Evolutionary conservation across 2,797 vertebrate genomes (phyloP).

Genomic region (Coregonus suidteri): DNA sequence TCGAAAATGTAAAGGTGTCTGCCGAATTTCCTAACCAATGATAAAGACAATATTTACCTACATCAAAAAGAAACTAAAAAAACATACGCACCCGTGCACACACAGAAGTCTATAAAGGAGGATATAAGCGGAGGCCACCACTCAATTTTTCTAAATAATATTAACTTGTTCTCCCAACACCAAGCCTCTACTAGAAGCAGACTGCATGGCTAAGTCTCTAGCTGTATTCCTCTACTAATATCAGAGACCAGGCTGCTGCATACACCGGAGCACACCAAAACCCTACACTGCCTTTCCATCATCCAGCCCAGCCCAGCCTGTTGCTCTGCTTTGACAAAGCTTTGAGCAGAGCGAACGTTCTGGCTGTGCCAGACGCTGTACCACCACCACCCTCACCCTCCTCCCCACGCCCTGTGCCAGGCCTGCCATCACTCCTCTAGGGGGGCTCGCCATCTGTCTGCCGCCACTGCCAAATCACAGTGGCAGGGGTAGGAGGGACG

Average conservation of each 20-base stretch:
- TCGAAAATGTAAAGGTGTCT: too few species aligned
- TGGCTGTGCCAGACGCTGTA: not conserved
- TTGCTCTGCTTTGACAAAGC: not conserved
- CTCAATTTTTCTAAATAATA: too few species aligned
- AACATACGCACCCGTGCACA: constrained; percentile 21
- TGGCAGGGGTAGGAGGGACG: constrained; percentile 50
- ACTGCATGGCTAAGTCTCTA: not conserved
- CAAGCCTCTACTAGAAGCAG: too few species aligned
- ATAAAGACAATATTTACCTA: too few species aligned
- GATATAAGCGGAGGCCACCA: too few species aligned
- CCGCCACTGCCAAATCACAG: constrained; percentile 72
- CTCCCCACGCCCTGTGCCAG: constrained; percentile 4
- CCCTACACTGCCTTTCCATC: too few species aligned
- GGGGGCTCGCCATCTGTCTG: constrained; percentile 74
- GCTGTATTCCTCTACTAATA: not conserved
- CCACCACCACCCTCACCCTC: not conserved
- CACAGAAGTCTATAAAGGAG: constrained; percentile 16
- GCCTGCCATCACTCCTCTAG: constrained; percentile 62
- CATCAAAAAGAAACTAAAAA: too few species aligned
- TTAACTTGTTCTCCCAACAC: too few species aligned
- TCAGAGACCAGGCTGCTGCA: not conserved
- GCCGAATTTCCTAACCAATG: too few species aligned
- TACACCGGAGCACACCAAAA: too few species aligned
- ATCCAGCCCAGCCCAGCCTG: not conserved
- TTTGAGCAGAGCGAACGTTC: not conserved